Base-by-base conservation (phyloP, 2,113 vertebrate genomes). In the Ctenodactylus gundi region DNA sequence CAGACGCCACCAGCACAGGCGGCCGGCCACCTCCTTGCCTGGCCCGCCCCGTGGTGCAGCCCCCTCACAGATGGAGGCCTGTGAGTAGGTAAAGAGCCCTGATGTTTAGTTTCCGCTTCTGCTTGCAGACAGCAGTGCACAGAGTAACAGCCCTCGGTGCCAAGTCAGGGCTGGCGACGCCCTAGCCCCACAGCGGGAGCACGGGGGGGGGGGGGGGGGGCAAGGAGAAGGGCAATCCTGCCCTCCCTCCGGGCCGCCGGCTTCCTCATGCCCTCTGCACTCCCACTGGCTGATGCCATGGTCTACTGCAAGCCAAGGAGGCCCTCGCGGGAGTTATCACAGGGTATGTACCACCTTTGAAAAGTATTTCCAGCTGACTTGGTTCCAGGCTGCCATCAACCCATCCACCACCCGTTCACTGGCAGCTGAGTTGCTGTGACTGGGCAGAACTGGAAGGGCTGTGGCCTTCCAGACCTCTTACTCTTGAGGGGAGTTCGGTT, bases 301-400 rank as follows among this genome's bases (percentile, higher is more conserved):
- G 68, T 93, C 93, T 91, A 90, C 73, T 93, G 87, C 96, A 91
- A 95, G 85, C 23, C 90, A 94, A 95, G 94, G 91, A 97, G 96
- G 81, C 72, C 51, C 57, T 23, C 27, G 76, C 70, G 57, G 68
- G 60, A 85, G 86, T 96, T 49, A 93, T 87, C 18, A 53, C 4
- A n/a, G 31, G 80, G 39, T 97, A 94, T 90, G 93, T 95, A n/a
- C 93, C 94, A 95, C 85, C 94, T 92, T 83, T 68, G 87, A 67
- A 96, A 92, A 95, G 44, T 46, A 82, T 44, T 94, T 93, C 84
- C 93, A 92, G 95, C 85, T 93, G 87, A 80, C 86, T 85, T 51
- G 76, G 85, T 72, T 60, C 67, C 46, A 93, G 62, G 14, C 67
- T 39, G 60, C 17, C 67, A 85, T 27, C 51, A 44, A 15, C 49